Conservation (phyloP, 2,888 invertebrate genomes). For the Diarsia mendica region DNA sequence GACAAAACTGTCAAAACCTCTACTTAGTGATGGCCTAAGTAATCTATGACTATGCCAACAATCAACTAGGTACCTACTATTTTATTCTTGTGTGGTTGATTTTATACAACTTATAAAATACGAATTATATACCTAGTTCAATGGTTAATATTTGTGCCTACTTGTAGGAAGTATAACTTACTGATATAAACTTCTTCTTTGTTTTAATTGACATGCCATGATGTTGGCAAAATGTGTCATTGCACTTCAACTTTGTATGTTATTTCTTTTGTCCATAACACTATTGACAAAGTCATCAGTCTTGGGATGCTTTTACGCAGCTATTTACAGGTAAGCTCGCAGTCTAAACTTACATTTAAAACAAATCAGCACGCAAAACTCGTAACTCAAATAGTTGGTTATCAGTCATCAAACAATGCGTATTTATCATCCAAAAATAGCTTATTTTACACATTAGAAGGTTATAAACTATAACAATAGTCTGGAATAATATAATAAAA, state of each 20-base stretch:
- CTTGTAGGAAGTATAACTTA: neutral
- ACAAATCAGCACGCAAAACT: neutral
- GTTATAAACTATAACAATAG: neutral
- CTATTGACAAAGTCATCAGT: neutral
- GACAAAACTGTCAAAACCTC: too few species aligned
- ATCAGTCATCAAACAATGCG: neutral
- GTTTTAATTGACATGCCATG: neutral
- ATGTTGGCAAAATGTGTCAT: neutral
- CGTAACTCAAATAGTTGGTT: too few species aligned
- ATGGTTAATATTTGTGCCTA: neutral
- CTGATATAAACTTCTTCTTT: neutral
- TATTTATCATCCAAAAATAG: too few species aligned
- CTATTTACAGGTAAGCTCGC: neutral
- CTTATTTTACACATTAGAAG: constrained; percentile 6
- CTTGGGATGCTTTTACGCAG: neutral
- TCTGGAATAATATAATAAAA: neutral
- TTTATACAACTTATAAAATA: too few species aligned
- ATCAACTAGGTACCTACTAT: neutral
- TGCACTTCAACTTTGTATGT: neutral
- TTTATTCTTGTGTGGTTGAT: too few species aligned
- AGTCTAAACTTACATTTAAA: neutral
- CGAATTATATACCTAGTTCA: too few species aligned
- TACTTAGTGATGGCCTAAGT: too few species aligned
- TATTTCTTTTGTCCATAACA: neutral
- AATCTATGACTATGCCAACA: too few species aligned